Base-by-base conservation (phyloP, 1,140 invertebrate species). In the Akabosia matsudoensis region DNA sequence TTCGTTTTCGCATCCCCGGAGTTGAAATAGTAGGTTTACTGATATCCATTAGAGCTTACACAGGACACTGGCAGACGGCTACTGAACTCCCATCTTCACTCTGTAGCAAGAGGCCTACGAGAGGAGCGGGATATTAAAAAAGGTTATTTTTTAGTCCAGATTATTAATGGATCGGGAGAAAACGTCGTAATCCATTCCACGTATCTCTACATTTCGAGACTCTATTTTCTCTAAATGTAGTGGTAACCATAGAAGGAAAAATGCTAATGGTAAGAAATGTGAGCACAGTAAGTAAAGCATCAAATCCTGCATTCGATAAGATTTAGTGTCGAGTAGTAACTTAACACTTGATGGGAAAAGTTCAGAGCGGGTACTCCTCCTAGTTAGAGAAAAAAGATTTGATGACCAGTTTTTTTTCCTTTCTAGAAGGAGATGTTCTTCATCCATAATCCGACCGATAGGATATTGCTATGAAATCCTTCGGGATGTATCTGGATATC, bases 101-200 rank as follows among this genome's bases (percentile, higher is more conserved):
- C 24, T 22, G 24, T n/a, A 4, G 24, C 54, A 61, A 61, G 18
- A 45, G 18, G 54, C 54, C 14, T 4, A 61, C 7, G 24, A 61
- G 24, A 61, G 13, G 24, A 10, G 54, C 14, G 13, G 14, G 61
- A 1, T 30, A 31, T 31, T 30, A 67, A 67, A 67, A 67, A 24
- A 30, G 22, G 61, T 30, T 56, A 67, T 67, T 28, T 67, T 67
- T 67, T 3, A 31, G 61, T 24, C 13, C 13, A 10, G 26, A 67
- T 67, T 67, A 67, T 67, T 67, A 67, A 67, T 67, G 61, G 61
- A 67, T 67, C 26, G 61, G 61, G 26, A 67, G 4, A 30, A 67
- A 30, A 67, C 22, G 61, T 61, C 54, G 54, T n/a, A 61, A 16
- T 7, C 54, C 24, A 61, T 45, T 45, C 37, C 37, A 45, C 18